Evolutionary conservation across 2,888 invertebrate species (phyloP).

Genomic region (Aspidiotus rigidus): DNA sequence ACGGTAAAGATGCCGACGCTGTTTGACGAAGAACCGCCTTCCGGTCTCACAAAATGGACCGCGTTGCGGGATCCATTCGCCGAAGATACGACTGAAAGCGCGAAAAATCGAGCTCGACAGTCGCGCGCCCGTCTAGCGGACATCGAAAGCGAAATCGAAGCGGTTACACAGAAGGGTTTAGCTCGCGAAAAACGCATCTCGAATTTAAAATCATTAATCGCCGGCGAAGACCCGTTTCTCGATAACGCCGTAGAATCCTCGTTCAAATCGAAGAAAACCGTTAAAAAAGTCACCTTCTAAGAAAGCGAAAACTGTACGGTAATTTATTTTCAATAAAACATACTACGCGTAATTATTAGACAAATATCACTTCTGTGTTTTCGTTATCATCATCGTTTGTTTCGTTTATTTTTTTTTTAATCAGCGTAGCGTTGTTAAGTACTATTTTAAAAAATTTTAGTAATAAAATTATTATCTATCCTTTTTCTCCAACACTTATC

Average conservation of each 20-base stretch:
- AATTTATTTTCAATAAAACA: too few relatives aligned
- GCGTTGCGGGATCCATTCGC: constrained; percentile 43
- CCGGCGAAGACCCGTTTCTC: constrained; percentile 45
- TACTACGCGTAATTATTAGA: neutral
- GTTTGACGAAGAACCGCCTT: constrained; percentile 33
- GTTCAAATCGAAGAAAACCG: constrained; percentile 26
- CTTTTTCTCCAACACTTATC: too few relatives aligned
- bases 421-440: too few relatives aligned
- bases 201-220: constrained; percentile 58
- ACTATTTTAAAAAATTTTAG: too few relatives aligned
- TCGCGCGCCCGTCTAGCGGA: constrained; percentile 60
- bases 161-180: constrained; percentile 57
- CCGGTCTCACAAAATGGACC: constrained; percentile 51
- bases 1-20: constrained; percentile 36
- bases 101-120: constrained; percentile 55
- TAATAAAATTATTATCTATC: too few relatives aligned
- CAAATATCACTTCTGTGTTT: neutral
- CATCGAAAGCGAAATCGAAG: constrained; percentile 66
- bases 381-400: too few relatives aligned
- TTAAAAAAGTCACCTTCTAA: constrained; percentile 25
- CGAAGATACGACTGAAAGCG: constrained; percentile 47
- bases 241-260: constrained; percentile 26
- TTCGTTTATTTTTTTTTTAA: too few relatives aligned
- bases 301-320: neutral
- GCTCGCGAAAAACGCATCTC: constrained; percentile 63